Conservation (phyloP, 2,797 vertebrate genomes). For the Aratinga solstitialis region DNA sequence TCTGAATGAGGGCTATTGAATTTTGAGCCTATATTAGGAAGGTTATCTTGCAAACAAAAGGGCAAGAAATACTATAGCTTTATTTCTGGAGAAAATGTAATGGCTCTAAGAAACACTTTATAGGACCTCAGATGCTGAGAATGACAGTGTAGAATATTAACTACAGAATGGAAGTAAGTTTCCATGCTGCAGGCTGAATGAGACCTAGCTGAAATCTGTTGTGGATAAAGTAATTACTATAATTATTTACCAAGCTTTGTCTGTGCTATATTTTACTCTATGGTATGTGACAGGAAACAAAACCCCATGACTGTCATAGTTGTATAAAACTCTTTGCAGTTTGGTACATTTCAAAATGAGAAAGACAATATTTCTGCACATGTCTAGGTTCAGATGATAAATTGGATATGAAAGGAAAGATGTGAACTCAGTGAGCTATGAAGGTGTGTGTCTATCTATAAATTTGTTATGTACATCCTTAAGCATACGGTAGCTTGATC, state of each 20-base stretch:
- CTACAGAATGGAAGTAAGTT: not conserved
- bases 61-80: not conserved
- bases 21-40: not conserved
- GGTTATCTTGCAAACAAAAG: not conserved
- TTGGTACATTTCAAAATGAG: not conserved
- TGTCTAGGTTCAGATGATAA: not conserved
- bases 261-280: not conserved
- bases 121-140: not conserved
- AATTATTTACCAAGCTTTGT: constrained; percentile 13
- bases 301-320: not conserved
- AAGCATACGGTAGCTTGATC: constrained; percentile 14
- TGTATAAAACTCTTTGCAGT: not conserved
- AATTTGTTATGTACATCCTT: constrained; percentile 56
- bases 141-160: not conserved
- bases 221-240: constrained; percentile 5
- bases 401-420: constrained; percentile 37
- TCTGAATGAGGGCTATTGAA: not conserved
- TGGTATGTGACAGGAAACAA: not conserved
- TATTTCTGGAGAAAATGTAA: not conserved
- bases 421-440: constrained; percentile 21
- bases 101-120: not conserved
- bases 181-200: not conserved
- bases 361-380: not conserved
- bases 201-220: not conserved
- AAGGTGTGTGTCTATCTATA: constrained; percentile 40